phyloP scores from a whole-genome alignment of 1,140 invertebrate genomes.

The Apis cerana region DNA sequence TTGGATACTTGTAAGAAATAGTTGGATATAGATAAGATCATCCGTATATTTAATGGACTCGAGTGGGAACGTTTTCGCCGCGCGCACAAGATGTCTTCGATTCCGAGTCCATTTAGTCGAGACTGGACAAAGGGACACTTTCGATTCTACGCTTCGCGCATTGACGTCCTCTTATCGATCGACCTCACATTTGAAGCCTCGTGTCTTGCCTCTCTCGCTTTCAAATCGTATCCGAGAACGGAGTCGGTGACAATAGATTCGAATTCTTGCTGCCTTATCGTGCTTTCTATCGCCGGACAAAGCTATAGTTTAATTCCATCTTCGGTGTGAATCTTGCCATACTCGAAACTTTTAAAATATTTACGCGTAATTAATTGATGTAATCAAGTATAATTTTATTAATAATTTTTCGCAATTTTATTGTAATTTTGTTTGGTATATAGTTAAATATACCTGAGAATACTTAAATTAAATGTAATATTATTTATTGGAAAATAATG shows the following conservation, averaged over 20 bases:
- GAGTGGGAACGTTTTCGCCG: conserved; percentile 28
- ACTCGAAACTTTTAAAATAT: conserved; percentile 2
- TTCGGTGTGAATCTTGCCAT: neutral
- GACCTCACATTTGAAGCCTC: conserved; percentile 38
- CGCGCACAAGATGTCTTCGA: conserved; percentile 32
- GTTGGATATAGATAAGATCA: conserved; percentile 19
- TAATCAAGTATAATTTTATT: too few species aligned
- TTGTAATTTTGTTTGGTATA: too few species aligned
- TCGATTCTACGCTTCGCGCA: conserved; percentile 28
- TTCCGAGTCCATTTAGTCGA: conserved; percentile 31
- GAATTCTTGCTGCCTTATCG: conserved; percentile 38
- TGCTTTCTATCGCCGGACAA: conserved; percentile 50
- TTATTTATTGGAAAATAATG: too few species aligned
- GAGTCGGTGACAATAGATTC: conserved; percentile 51
- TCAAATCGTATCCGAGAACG: conserved; percentile 1
- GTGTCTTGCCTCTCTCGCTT: conserved; percentile 50
- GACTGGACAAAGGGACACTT: conserved; percentile 52
- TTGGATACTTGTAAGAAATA: conserved; percentile 7
- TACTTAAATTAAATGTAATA: too few species aligned
- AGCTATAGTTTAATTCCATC: conserved; percentile 51
- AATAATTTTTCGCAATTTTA: neutral
- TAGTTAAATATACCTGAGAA: too few species aligned
- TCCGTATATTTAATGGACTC: conserved; percentile 29
- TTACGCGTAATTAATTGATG: conserved; percentile 33
- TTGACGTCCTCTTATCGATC: conserved; percentile 59